Evolutionary conservation across 2,113 vertebrate genomes (phyloP).

Genomic region (Cranoglanis bouderius): DNA sequence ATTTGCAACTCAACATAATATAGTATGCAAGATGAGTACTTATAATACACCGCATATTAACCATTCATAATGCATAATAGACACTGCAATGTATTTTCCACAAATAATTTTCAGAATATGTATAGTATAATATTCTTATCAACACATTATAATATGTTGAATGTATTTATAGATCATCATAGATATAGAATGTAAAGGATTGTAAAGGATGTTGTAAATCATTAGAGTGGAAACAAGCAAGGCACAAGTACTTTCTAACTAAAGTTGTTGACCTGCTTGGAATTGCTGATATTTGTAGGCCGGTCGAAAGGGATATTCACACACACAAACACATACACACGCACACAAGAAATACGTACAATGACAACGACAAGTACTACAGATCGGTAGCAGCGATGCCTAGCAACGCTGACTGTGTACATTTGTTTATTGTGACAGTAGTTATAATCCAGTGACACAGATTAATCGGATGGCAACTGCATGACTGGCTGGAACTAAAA

Average conservation of each 20-base stretch:
- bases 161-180: neutral
- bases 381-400: constrained; percentile 36
- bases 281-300: constrained; percentile 24
- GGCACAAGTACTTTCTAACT: neutral
- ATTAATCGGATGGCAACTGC: constrained; percentile 22
- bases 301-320: neutral
- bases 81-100: neutral
- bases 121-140: neutral
- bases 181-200: neutral
- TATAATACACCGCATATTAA: neutral
- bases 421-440: constrained; percentile 47
- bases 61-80: neutral
- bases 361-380: constrained; percentile 23
- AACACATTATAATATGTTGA: neutral
- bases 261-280: neutral
- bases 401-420: constrained; percentile 56
- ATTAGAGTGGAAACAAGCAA: neutral
- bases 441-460: constrained; percentile 25
- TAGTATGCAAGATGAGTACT: neutral
- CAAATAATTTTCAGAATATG: neutral
- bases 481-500: constrained; percentile 23
- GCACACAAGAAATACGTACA: neutral
- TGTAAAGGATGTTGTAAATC: neutral
- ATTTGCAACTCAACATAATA: neutral
- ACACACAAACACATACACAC: constrained; percentile 7